Base-by-base conservation (phyloP, 2,113 vertebrate species). In the Neolamprologus modestus region DNA sequence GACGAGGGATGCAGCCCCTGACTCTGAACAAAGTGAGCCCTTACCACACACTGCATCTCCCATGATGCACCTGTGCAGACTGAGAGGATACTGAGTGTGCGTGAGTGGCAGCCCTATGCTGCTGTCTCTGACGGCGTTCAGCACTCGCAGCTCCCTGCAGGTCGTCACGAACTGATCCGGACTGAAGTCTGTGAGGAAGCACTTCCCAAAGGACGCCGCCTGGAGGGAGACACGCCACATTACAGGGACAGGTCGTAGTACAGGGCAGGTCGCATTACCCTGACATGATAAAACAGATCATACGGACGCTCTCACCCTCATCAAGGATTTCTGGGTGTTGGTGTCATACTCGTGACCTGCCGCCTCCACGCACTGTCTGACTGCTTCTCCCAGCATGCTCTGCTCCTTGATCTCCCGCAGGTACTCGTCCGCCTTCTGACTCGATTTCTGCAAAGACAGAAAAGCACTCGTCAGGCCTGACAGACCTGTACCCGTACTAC, bases 371-470 rank as follows among this genome's bases (percentile, higher is more conserved):
- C 98, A 99, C 91, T 99, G 98, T 82, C 93, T 91, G 17, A 99
- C 98, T 0, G 98, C 98, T 88, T 98, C 97, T 1, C 96, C 94
- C 52, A 99, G 97, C 90, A 95, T 93, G 40, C 91, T 89, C 87
- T 95, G 97, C 86, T 99, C 98, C 92, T 98, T 98, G 92, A 99
- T 98, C 95, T 99, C 98, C 84, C 98, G 95, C 84, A 99, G 95
- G 94, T 99, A 99, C 89, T 99, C 98, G 1, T 99, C 98, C 0
- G 98, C 98, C 81, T 99, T 99, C 96, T 99, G 98, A 92, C 98
- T 99, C 54, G 97, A 97, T 95, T 99, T 99, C 98, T 99, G 90
- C 53, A 91, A 10, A 87, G 13, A 87, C 50, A 82, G 19, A 16
- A 63, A 13, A 16, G 1, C 16, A 59, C 19, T 31, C 3, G 2